Evolutionary conservation across 2,113 vertebrate genomes (phyloP).

Genomic region (Clarias batrachus): DNA sequence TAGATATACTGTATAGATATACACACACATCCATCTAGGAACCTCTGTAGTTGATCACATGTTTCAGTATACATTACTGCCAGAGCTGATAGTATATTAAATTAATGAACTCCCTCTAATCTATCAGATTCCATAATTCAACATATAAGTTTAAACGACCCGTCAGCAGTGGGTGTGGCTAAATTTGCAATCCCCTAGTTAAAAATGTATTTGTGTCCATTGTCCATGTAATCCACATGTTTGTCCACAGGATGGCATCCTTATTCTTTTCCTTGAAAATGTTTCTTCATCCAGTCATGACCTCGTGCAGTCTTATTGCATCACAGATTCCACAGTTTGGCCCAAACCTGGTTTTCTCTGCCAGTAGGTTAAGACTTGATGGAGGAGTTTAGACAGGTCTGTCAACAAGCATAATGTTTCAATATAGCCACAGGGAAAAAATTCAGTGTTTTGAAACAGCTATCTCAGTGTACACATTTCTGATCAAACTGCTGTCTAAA

Average conservation of each 20-base stretch:
- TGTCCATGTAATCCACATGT: too few relatives aligned
- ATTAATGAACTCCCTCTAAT: too few relatives aligned
- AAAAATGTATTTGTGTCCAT: neutral
- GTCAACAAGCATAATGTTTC: neutral
- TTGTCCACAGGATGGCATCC: constrained; percentile 13
- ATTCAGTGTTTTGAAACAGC: neutral
- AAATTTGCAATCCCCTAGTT: neutral
- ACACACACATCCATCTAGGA: too few relatives aligned
- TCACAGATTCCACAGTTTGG: neutral
- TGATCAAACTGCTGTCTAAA: too few relatives aligned
- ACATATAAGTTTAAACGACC: too few relatives aligned
- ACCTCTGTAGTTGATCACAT: too few relatives aligned
- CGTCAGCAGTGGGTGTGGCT: too few relatives aligned
- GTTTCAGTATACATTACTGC: too few relatives aligned
- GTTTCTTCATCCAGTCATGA: neutral
- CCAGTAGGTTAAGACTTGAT: neutral
- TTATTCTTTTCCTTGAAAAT: neutral
- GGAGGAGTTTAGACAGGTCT: neutral
- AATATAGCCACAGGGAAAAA: neutral
- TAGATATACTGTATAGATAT: too few relatives aligned
- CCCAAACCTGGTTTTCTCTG: neutral
- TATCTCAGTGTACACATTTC: neutral
- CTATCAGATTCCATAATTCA: too few relatives aligned
- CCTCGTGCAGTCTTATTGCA: neutral
- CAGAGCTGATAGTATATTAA: too few relatives aligned